These are phyloP conservation scores for Mionectes macconnelli DNA, from an alignment of 2,113 vertebrate genomes.

Conservation along the genomic window DNA sequence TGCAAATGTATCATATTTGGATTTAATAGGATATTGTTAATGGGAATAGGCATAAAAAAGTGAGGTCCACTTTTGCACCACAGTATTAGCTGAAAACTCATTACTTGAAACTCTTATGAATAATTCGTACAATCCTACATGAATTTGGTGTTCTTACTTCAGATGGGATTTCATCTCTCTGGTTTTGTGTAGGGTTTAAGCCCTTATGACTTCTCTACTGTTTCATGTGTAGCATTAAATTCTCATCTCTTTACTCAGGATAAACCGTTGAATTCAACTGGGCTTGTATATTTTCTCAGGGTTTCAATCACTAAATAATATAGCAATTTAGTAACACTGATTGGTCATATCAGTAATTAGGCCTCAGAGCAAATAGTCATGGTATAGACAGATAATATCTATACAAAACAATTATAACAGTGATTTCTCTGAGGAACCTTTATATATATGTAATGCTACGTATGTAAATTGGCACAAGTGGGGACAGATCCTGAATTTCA, in stretches of 20 bases:
- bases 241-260: background rate
- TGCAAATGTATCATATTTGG: background rate
- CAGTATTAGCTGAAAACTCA: background rate
- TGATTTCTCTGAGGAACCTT: background rate
- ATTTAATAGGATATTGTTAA: background rate
- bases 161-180: background rate
- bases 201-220: background rate
- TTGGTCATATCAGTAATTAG: background rate
- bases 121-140: background rate
- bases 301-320: conserved; percentile 13
- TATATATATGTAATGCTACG: background rate
- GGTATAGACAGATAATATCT: background rate
- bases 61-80: background rate
- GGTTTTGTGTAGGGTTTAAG: background rate
- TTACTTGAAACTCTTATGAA: background rate
- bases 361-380: background rate
- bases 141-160: background rate
- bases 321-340: background rate
- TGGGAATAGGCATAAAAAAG: background rate
- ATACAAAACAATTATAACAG: background rate
- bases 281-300: background rate
- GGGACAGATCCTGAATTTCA: background rate
- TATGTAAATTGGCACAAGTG: background rate
- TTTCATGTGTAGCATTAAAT: background rate
- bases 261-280: background rate